Percentiles rank a stretch among this genome's conserved stretches.
phyloP scores from a whole-genome alignment of 2,113 vertebrate genomes.

The Rhinichthys klamathensis region DNA sequence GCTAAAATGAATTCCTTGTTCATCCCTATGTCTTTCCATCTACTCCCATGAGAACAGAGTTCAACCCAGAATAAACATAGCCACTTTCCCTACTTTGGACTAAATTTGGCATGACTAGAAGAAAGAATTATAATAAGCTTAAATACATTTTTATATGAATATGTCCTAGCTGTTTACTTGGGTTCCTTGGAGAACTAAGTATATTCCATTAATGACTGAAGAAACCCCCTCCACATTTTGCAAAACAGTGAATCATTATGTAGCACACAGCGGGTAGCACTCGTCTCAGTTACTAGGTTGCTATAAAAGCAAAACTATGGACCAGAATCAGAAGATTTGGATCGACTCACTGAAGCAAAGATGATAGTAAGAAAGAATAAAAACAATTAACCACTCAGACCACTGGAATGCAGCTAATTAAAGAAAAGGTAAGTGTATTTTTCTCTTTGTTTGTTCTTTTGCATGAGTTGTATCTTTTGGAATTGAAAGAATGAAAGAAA shows the following conservation, averaged over 20 bases:
- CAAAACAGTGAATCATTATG: neutral
- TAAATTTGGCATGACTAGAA: slow-evolving; percentile 1
- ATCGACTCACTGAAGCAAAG: too few relatives aligned
- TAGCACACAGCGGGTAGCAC: too few relatives aligned
- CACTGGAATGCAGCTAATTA: too few relatives aligned
- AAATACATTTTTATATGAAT: neutral
- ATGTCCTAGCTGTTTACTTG: neutral
- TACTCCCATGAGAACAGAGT: slow-evolving; percentile 51
- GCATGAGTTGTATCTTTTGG: too few relatives aligned
- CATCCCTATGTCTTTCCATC: slow-evolving; percentile 19
- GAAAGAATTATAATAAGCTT: neutral
- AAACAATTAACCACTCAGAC: too few relatives aligned
- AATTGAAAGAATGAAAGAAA: too few relatives aligned
- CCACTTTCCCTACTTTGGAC: slow-evolving; percentile 23
- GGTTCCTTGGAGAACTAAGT: neutral
- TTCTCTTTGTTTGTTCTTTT: too few relatives aligned
- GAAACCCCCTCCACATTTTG: neutral
- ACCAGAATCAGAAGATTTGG: too few relatives aligned
- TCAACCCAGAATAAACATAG: slow-evolving; percentile 42
- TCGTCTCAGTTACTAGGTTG: too few relatives aligned
- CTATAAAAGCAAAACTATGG: too few relatives aligned
- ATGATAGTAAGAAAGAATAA: too few relatives aligned
- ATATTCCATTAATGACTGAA: neutral
- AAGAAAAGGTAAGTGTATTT: too few relatives aligned
- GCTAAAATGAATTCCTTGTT: slow-evolving; percentile 35